A percentile compares a stretch with the other conserved stretches of the same genome.
Conservation (phyloP, 2,888 invertebrate species). For the Pegoplata infirma region DNA sequence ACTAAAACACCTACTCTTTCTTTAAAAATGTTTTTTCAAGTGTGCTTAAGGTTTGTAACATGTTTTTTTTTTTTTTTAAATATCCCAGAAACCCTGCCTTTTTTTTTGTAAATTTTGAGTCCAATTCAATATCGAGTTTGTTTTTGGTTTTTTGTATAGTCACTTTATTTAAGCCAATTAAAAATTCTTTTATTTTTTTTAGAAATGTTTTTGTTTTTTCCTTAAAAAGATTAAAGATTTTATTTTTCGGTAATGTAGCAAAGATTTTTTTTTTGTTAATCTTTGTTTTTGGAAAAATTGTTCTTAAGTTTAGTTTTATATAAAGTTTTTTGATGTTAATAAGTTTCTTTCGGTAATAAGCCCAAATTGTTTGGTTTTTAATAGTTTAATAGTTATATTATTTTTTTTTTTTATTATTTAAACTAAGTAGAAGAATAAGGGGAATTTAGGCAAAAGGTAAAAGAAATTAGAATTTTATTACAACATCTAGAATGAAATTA, state of each 20-base stretch:
- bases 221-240: background rate
- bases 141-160: background rate
- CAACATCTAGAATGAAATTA: background rate
- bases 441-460: background rate
- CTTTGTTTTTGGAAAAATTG: background rate
- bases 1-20: too few relatives aligned
- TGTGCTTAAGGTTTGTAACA: too few relatives aligned
- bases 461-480: background rate
- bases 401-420: too few relatives aligned
- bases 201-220: background rate
- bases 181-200: background rate
- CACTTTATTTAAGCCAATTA: conserved; percentile 7
- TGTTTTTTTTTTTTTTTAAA: too few relatives aligned
- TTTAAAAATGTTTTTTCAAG: too few relatives aligned
- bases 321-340: too few relatives aligned
- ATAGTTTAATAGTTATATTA: background rate
- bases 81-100: too few relatives aligned
- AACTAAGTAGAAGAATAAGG: background rate
- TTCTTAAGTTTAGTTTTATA: background rate
- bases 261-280: background rate
- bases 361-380: conserved; percentile 10
- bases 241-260: background rate
- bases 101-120: too few relatives aligned
- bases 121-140: too few relatives aligned
- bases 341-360: background rate